phyloP scores from a whole-genome alignment of 2,113 vertebrate genomes.

The Lontra canadensis region DNA sequence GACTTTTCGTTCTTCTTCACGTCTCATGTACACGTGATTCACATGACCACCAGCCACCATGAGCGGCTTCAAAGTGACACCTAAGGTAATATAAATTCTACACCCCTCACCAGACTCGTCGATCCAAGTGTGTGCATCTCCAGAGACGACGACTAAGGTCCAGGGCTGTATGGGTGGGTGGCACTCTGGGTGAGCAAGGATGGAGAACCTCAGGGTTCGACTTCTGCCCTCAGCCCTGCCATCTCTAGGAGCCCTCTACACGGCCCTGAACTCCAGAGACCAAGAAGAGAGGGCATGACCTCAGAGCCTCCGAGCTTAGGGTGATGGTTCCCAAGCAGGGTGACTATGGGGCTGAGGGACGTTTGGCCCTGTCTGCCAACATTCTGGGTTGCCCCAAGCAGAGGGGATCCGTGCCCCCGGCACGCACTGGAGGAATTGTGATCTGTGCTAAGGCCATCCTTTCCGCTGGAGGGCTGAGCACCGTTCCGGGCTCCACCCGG shows the following conservation, averaged over 20 bases:
- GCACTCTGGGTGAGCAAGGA: background rate
- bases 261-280: background rate
- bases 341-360: background rate
- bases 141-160: accelerated
- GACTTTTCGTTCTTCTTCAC: accelerated
- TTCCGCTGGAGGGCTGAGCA: accelerated
- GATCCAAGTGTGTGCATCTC: accelerated
- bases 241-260: too few relatives aligned
- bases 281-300: background rate
- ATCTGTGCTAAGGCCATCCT: accelerated
- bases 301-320: background rate
- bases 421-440: background rate
- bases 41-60: background rate
- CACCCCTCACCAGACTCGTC: accelerated
- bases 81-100: background rate
- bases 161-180: accelerated
- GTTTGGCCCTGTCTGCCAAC: background rate
- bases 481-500: background rate
- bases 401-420: background rate
- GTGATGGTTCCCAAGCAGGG: background rate
- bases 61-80: accelerated
- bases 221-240: background rate
- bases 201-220: background rate
- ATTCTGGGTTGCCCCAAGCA: background rate
- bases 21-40: accelerated